phyloP scores from a whole-genome alignment of 2,797 vertebrate genomes.

The Sphenopsis melanotis region DNA sequence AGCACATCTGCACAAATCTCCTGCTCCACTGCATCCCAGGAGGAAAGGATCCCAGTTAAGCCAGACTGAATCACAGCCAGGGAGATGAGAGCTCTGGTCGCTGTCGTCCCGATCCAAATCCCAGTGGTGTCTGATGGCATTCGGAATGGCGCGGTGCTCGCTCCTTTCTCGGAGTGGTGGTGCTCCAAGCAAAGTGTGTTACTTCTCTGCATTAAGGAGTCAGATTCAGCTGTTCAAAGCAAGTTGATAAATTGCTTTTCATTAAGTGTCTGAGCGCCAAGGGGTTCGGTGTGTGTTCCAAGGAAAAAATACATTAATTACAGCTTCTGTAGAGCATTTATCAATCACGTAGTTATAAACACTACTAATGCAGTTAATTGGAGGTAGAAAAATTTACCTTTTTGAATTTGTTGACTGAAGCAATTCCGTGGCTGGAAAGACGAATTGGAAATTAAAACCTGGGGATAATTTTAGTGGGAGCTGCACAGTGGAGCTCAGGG shows the following conservation, averaged over 20 bases:
- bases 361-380: conserved; percentile 42
- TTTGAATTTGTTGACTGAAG: conserved; percentile 32
- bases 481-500: neutral
- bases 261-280: conserved; percentile 53
- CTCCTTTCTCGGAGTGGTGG: neutral
- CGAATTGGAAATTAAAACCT: neutral
- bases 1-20: neutral
- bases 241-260: conserved; percentile 67
- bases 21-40: neutral
- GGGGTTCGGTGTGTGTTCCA: conserved; percentile 47
- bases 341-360: conserved; percentile 50
- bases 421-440: neutral
- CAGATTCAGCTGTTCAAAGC: conserved; percentile 43
- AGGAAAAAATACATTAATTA: conserved; percentile 59
- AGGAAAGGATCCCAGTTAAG: neutral
- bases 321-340: conserved; percentile 51
- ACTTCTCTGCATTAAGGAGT: conserved; percentile 37
- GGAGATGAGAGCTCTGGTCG: neutral
- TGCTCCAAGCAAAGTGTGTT: conserved; percentile 27
- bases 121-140: neutral
- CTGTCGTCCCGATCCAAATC: neutral
- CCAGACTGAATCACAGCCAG: neutral
- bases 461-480: neutral
- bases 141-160: rapidly evolving
- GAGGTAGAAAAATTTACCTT: conserved; percentile 34